These are phyloP conservation scores for Hirundichthys speculiger DNA, from an alignment of 2,113 vertebrate genomes.

Conservation along the genomic window DNA sequence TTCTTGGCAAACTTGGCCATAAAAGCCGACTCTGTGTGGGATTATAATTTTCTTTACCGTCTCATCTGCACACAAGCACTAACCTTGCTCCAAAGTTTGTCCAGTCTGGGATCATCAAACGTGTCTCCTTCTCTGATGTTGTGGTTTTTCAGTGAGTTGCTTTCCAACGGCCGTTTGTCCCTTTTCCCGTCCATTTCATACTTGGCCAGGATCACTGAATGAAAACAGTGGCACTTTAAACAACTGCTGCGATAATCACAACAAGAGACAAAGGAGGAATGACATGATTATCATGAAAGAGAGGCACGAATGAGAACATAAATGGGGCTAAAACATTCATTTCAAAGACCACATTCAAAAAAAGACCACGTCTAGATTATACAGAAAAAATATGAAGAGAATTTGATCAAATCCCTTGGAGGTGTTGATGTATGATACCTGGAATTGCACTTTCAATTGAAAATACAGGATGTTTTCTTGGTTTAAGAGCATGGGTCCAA, in stretches of 20 bases:
- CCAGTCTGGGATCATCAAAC: constrained; percentile 91
- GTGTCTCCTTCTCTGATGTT: constrained; percentile 79
- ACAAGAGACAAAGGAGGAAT: constrained; percentile 1
- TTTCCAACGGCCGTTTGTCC: constrained; percentile 80
- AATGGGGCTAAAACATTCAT: too few relatives aligned
- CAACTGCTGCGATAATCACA: neutral
- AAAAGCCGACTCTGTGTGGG: neutral
- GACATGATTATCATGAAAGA: neutral
- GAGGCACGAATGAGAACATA: neutral
- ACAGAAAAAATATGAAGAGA: too few relatives aligned
- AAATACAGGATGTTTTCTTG: too few relatives aligned
- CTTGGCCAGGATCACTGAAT: constrained; percentile 91
- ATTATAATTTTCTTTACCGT: neutral
- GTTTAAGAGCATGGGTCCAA: too few relatives aligned
- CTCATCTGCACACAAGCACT: constrained; percentile 1
- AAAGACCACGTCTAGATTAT: neutral
- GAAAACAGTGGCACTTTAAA: constrained; percentile 2
- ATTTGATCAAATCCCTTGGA: too few relatives aligned
- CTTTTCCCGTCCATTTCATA: constrained; percentile 94
- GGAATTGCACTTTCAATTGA: too few relatives aligned
- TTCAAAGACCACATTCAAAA: too few relatives aligned
- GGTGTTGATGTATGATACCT: too few relatives aligned
- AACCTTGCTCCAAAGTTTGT: constrained; percentile 98
- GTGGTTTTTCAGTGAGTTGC: constrained; percentile 86
- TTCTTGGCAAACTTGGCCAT: too few relatives aligned